Percentiles rank a stretch among this genome's conserved stretches.
phyloP scores from a whole-genome alignment of 1,140 invertebrate species.

The Dendrolimus punctatus region DNA sequence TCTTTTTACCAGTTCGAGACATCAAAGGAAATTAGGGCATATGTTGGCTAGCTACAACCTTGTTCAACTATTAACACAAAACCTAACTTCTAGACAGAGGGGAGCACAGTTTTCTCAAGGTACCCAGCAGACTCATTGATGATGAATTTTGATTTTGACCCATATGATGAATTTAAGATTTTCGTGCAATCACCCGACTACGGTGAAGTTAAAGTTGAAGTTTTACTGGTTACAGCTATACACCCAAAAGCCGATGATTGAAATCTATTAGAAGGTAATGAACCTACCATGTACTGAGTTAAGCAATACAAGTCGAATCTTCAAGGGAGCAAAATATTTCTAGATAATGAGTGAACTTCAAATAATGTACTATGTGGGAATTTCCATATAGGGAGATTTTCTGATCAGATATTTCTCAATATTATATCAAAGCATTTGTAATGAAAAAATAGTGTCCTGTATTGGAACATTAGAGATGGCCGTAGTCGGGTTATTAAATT shows the following conservation, averaged over 20 bases:
- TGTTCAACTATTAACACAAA: slow-evolving; percentile 22
- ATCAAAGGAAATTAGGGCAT: too few relatives aligned
- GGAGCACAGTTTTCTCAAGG: slow-evolving; percentile 26
- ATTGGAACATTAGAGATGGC: too few relatives aligned
- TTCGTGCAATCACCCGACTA: slow-evolving; percentile 16
- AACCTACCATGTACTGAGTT: neutral
- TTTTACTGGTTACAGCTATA: slow-evolving; percentile 7
- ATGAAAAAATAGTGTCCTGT: too few relatives aligned
- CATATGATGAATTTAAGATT: slow-evolving; percentile 10
- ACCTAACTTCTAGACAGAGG: slow-evolving; percentile 41
- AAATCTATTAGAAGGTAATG: slow-evolving; percentile 4
- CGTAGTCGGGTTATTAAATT: neutral
- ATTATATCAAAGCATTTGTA: too few relatives aligned
- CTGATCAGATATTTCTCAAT: too few relatives aligned
- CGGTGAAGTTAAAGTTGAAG: too few relatives aligned
- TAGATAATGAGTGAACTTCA: too few relatives aligned
- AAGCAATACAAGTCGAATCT: too few relatives aligned
- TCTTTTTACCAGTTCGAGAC: neutral
- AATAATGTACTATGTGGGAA: too few relatives aligned
- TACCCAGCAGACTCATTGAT: slow-evolving; percentile 63
- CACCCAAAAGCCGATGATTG: slow-evolving; percentile 14
- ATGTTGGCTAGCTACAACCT: slow-evolving; percentile 10
- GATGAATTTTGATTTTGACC: slow-evolving; percentile 17
- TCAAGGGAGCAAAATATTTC: too few relatives aligned
- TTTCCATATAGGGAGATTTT: too few relatives aligned